A percentile compares a stretch with the other conserved stretches of the same genome.
These are phyloP conservation scores for Papilio elwesi DNA, from an alignment of 2,888 invertebrate genomes.

Conservation along the genomic window DNA sequence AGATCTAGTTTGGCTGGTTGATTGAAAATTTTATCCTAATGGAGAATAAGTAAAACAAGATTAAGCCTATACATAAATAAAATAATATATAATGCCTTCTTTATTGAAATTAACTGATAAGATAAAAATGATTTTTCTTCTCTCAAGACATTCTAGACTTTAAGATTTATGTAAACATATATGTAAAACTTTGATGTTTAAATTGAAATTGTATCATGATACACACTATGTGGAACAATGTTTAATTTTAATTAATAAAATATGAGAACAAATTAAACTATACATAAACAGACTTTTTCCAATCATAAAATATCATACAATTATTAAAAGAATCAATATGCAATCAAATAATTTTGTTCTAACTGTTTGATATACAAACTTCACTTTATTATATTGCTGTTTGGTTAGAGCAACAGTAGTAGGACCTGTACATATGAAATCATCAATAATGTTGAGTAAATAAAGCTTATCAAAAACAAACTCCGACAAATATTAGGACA, in stretches of 20 bases:
- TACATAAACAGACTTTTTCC: not conserved
- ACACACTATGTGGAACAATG: too few species aligned
- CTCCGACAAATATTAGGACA: conserved; percentile 39
- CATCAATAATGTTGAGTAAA: conserved; percentile 26
- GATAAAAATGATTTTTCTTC: too few species aligned
- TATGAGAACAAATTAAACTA: not conserved
- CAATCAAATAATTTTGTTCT: not conserved
- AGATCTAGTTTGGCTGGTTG: too few species aligned
- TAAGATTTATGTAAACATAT: too few species aligned
- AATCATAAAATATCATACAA: not conserved
- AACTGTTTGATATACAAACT: not conserved
- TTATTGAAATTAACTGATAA: too few species aligned
- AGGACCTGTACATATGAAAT: conserved; percentile 34
- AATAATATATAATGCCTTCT: too few species aligned
- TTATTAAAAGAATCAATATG: not conserved
- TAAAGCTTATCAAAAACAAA: conserved; percentile 37
- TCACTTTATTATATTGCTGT: not conserved
- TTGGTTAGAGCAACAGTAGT: conserved; percentile 14
- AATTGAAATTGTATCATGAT: too few species aligned
- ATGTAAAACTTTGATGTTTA: too few species aligned
- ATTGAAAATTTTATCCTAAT: too few species aligned
- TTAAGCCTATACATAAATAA: too few species aligned
- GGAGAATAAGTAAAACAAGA: too few species aligned
- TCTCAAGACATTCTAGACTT: too few species aligned
- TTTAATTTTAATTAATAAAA: not conserved